Evolutionary conservation across 2,888 invertebrate genomes (phyloP).

Genomic region (Macrophya alboannulata): DNA sequence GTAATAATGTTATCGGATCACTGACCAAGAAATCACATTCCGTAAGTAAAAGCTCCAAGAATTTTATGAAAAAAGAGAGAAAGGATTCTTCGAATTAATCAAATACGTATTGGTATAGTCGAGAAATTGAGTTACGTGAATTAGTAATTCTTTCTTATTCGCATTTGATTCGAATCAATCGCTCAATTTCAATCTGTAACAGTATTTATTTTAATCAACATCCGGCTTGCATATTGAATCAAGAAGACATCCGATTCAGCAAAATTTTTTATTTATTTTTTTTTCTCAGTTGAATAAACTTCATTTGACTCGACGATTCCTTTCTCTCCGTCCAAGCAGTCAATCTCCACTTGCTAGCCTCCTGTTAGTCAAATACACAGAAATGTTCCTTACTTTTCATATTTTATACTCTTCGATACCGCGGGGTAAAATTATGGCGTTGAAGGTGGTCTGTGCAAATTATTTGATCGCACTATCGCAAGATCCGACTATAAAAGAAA

Average conservation of each 20-base stretch:
- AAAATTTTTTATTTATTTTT: too few species aligned
- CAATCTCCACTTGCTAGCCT: too few species aligned
- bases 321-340: neutral
- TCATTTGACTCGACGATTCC: neutral
- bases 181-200: neutral
- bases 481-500: neutral
- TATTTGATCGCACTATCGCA: too few species aligned
- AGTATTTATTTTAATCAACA: neutral
- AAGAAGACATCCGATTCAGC: neutral
- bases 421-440: too few species aligned
- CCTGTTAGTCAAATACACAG: too few species aligned
- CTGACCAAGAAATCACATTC: neutral
- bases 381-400: neutral
- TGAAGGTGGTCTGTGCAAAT: too few species aligned
- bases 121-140: neutral
- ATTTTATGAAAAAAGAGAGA: neutral
- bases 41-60: neutral
- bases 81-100: neutral
- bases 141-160: neutral
- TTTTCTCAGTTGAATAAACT: neutral
- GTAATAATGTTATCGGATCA: neutral
- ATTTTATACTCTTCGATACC: too few species aligned
- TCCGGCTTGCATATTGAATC: neutral
- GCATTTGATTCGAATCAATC: neutral
- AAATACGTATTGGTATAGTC: neutral